Percentiles rank a stretch among this genome's conserved stretches.
phyloP scores from a whole-genome alignment of 2,888 invertebrate genomes.

The Cosmia trapezina region DNA sequence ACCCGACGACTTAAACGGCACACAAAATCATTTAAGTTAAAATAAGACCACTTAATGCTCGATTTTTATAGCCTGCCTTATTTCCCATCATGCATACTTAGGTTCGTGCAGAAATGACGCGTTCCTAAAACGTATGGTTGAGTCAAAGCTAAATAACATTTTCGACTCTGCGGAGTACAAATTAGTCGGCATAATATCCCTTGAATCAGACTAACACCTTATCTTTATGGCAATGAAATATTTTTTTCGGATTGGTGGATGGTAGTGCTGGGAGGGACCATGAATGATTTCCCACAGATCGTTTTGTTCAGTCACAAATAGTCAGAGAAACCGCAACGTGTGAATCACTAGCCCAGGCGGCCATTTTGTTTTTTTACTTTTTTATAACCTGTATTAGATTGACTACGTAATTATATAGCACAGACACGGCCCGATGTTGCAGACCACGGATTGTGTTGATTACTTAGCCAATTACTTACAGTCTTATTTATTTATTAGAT shows the following conservation, averaged over 20 bases:
- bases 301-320: conserved; percentile 77
- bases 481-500: conserved; percentile 28
- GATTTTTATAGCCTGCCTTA: conserved; percentile 74
- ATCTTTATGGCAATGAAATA: conserved; percentile 72
- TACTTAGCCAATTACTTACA: conserved; percentile 42
- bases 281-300: conserved; percentile 67
- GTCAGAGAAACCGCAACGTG: conserved; percentile 76
- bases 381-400: conserved; percentile 67
- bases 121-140: conserved; percentile 75
- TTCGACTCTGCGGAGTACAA: conserved; percentile 75
- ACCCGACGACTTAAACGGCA: conserved; percentile 70
- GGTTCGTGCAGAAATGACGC: conserved; percentile 78
- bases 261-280: conserved; percentile 74
- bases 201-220: conserved; percentile 74
- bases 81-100: conserved; percentile 74
- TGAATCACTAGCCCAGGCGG: conserved; percentile 75
- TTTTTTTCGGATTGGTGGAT: conserved; percentile 78
- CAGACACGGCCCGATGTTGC: conserved; percentile 28
- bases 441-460: conserved; percentile 48
- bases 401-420: conserved; percentile 63
- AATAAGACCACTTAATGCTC: conserved; percentile 75
- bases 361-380: conserved; percentile 64
- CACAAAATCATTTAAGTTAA: conserved; percentile 71
- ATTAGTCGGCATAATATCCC: conserved; percentile 77
- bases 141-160: conserved; percentile 75